A percentile compares a stretch with the other conserved stretches of the same genome.
These are phyloP conservation scores for Anagrus nilaparvatae DNA, from an alignment of 1,140 invertebrate species.

Conservation along the genomic window DNA sequence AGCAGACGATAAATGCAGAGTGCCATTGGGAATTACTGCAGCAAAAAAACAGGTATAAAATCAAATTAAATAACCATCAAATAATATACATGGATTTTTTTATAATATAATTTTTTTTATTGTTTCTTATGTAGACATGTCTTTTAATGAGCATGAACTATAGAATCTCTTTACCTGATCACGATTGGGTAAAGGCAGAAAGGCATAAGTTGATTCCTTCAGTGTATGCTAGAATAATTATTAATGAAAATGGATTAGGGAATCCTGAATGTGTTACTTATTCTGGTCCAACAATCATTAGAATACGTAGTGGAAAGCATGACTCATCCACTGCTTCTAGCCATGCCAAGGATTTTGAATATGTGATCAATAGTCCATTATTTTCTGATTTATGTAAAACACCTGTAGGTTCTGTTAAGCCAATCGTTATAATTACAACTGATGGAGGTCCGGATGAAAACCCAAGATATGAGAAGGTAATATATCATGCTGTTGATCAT, in stretches of 20 bases:
- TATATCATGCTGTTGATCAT: slow-evolving; percentile 19
- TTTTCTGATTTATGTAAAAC: neutral
- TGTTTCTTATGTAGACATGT: too few species aligned
- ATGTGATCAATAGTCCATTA: neutral
- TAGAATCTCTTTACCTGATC: too few species aligned
- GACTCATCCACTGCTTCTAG: slow-evolving; percentile 18
- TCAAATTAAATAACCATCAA: too few species aligned
- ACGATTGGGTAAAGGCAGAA: too few species aligned
- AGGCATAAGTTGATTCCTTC: neutral
- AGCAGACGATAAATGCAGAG: slow-evolving; percentile 14
- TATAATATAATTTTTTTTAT: too few species aligned
- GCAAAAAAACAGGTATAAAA: too few species aligned
- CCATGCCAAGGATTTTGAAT: neutral
- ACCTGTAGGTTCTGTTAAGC: neutral
- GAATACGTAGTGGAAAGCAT: slow-evolving; percentile 28
- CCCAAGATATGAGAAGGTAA: slow-evolving; percentile 1
- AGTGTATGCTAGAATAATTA: neutral
- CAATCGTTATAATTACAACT: slow-evolving; percentile 3
- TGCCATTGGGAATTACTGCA: too few species aligned
- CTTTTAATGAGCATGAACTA: too few species aligned
- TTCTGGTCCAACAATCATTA: slow-evolving; percentile 32
- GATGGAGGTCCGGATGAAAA: slow-evolving; percentile 12
- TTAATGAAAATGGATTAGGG: neutral
- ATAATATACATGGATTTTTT: too few species aligned
- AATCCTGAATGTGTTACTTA: slow-evolving; percentile 26